These are phyloP conservation scores for Gavialis gangeticus DNA, from an alignment of 2,113 vertebrate species.

Conservation along the genomic window DNA sequence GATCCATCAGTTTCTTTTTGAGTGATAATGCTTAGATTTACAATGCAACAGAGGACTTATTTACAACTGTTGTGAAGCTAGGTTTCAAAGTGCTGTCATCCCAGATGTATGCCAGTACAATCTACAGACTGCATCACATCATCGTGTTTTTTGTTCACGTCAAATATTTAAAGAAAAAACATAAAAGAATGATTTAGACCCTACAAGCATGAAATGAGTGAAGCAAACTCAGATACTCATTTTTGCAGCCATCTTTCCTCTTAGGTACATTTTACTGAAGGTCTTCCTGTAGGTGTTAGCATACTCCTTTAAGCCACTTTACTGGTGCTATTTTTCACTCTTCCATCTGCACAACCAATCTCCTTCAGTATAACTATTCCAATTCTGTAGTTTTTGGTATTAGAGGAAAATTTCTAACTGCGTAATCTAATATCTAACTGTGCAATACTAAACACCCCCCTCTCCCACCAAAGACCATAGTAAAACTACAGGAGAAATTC, in stretches of 20 bases:
- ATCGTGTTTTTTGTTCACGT: neutral
- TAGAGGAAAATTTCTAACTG: neutral
- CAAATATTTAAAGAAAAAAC: neutral
- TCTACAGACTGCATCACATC: neutral
- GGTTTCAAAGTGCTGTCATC: neutral
- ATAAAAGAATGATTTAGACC: neutral
- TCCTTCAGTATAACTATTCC: neutral
- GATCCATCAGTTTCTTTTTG: neutral
- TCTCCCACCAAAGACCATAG: fast-evolving
- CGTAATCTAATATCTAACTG: neutral
- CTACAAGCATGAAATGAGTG: too few relatives aligned
- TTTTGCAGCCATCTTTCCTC: too few relatives aligned
- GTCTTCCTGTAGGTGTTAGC: too few relatives aligned
- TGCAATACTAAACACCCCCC: neutral
- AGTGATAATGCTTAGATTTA: neutral
- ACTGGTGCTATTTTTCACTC: neutral
- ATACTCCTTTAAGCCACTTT: neutral
- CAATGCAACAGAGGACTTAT: neutral
- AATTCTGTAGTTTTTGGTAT: neutral
- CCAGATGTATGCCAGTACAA: neutral
- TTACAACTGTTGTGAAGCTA: neutral
- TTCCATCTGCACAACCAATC: neutral
- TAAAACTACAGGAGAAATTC: too few relatives aligned
- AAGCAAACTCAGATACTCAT: too few relatives aligned
- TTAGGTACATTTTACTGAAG: too few relatives aligned